Conservation (phyloP, 2,888 invertebrate genomes). For the Machimus rusticus region DNA sequence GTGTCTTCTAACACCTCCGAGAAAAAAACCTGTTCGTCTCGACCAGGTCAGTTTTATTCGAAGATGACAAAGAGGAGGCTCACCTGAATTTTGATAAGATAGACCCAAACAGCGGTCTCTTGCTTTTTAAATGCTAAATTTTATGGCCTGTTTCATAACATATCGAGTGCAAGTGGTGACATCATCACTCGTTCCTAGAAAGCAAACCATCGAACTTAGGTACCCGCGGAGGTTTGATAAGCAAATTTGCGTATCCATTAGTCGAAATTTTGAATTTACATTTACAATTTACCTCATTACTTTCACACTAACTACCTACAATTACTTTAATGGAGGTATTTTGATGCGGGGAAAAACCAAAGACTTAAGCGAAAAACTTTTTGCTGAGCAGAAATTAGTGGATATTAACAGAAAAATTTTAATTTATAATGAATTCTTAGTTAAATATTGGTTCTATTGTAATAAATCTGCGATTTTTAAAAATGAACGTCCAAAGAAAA, state of each 20-base stretch:
- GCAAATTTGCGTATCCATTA: background rate
- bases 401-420: no score
- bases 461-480: no score
- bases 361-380: background rate
- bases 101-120: background rate
- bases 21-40: background rate
- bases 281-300: background rate
- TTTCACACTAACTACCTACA: background rate
- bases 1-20: background rate
- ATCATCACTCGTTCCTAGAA: background rate
- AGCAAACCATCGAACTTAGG: background rate
- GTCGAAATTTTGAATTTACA: background rate
- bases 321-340: background rate
- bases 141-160: background rate
- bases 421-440: no score
- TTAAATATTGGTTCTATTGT: no score
- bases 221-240: background rate
- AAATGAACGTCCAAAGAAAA: no score
- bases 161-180: background rate
- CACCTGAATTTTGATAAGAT: background rate
- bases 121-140: background rate
- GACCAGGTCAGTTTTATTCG: background rate
- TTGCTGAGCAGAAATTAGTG: background rate
- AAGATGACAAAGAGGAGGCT: background rate
- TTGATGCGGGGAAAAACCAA: background rate